Evolutionary conservation across 1,140 invertebrate genomes (phyloP), one percentile per base, ranked within the genome.

Genomic region (Saccostrea echinata): DNA sequence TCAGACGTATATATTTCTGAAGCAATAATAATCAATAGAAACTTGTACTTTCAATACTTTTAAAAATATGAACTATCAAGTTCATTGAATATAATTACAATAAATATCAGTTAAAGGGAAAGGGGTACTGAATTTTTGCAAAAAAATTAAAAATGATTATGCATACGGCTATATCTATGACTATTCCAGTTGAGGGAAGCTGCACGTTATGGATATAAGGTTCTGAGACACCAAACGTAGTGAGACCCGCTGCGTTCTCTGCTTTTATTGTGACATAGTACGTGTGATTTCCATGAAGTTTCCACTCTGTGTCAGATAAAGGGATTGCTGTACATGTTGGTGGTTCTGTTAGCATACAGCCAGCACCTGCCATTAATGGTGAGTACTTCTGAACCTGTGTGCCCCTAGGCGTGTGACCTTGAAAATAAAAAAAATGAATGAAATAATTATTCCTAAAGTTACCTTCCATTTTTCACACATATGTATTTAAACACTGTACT

Each of bases 311-410:
- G 4, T 83, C 81, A 30, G 71, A 76, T 76, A 76, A 13, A 30
- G 71, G 24, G 24, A 89, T 57, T 16, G 80, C 64, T n/a, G 88
- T 88, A 76, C 90, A 90, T 24, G 86, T 68, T 68, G 90, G 88
- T 12, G 86, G 76, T 11, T 0, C 21, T 18, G 84, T 52, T 53
- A 68, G 1, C 8, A 18, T 52, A 84, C 90, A 90, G 30, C 35
- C 35, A 21, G n/a, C 86, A 0, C 53, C 84, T 2, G 21, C 18
- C 52, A n/a, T n/a, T 24, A 88, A 30, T 11, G 84, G 84, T 24
- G 43, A 33, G 33, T 84, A 86, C 21, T 53, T 71, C 18, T 64
- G 83, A 33, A 90, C 61, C 27, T 84, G 68, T 18, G 61, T 51
- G n/a, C 84, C 88, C 83, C 88, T 84, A 16, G 55, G 68, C 1